phyloP scores from a whole-genome alignment of 2,113 vertebrate genomes.

The Geococcyx californianus region DNA sequence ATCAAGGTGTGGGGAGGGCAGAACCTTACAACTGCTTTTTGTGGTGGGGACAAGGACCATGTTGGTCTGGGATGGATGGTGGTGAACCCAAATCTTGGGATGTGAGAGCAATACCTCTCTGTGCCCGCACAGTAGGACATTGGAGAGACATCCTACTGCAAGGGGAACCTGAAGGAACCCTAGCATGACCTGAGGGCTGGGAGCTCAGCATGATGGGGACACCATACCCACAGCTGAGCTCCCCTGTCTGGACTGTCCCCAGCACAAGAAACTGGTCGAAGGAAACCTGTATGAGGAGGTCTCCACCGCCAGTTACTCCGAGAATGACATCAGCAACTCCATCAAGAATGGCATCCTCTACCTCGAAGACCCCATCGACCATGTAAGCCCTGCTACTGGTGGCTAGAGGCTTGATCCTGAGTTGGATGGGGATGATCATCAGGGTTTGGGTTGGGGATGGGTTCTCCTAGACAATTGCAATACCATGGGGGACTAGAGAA shows the following conservation, averaged over 20 bases:
- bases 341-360: constrained; percentile 89
- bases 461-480: neutral
- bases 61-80: neutral
- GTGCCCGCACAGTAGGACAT: neutral
- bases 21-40: neutral
- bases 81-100: neutral
- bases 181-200: neutral
- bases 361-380: constrained; percentile 87
- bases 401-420: neutral
- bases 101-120: neutral
- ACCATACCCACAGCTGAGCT: neutral
- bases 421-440: neutral
- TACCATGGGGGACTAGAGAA: too few relatives aligned
- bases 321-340: constrained; percentile 90
- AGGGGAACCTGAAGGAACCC: neutral
- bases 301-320: constrained; percentile 83
- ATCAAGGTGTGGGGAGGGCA: constrained; percentile 78
- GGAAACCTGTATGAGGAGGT: constrained; percentile 87
- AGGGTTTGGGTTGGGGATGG: neutral
- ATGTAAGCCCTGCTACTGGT: constrained; percentile 64
- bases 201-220: neutral
- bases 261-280: constrained; percentile 91
- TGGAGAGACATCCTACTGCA: neutral
- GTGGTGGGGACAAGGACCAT: neutral
- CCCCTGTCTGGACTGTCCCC: neutral